phyloP scores from a whole-genome alignment of 2,113 vertebrate genomes.

The Lepus europaeus region DNA sequence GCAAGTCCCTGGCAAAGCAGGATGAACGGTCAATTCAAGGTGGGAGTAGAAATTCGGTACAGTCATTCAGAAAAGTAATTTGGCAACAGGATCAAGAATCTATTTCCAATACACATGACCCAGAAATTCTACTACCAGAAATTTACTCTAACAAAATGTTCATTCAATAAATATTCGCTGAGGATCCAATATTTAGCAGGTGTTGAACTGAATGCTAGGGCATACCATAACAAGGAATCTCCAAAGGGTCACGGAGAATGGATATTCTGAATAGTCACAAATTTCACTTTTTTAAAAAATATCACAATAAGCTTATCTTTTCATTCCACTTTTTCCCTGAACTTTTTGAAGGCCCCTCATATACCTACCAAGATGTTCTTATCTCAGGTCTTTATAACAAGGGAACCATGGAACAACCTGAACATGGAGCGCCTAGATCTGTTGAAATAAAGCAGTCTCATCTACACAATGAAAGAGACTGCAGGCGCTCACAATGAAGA shows the following conservation, averaged over 20 bases:
- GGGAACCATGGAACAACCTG: slow-evolving; percentile 28
- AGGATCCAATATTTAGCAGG: neutral
- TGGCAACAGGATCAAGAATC: neutral
- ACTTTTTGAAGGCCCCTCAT: too few species aligned
- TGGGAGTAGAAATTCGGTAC: neutral
- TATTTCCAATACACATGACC: neutral
- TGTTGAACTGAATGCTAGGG: neutral
- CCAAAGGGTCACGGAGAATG: too few species aligned
- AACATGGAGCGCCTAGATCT: neutral
- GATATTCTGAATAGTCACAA: too few species aligned
- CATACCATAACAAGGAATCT: neutral
- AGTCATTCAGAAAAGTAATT: neutral
- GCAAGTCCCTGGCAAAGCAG: neutral
- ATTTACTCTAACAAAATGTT: slow-evolving; percentile 15
- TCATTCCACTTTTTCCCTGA: too few species aligned
- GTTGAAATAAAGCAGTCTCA: slow-evolving; percentile 30
- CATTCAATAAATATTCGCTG: slow-evolving; percentile 28
- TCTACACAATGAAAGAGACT: slow-evolving; percentile 14
- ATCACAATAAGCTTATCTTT: too few species aligned
- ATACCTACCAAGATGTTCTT: neutral
- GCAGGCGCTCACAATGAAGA: neutral
- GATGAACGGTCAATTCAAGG: neutral
- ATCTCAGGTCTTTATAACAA: neutral
- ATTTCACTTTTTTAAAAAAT: too few species aligned
- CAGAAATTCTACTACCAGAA: slow-evolving; percentile 14